Base-by-base conservation (phyloP, 2,113 vertebrate species). In the Manacus vitellinus region DNA sequence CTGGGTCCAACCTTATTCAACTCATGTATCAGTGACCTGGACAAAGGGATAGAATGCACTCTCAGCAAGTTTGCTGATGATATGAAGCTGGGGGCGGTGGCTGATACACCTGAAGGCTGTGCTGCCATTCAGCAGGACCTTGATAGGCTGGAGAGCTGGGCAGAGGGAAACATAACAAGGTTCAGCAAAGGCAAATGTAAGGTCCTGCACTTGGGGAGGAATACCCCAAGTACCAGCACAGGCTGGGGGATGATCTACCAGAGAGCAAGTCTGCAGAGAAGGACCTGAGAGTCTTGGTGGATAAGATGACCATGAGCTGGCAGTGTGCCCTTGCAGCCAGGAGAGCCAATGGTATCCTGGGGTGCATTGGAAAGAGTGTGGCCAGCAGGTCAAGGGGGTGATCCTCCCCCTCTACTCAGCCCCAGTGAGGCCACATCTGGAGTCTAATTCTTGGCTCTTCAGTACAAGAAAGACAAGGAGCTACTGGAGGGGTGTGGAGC, bases 321-420 rank as follows among this genome's bases (percentile, higher is more conserved):
- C 33, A 39, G 28, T 17, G 37, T 12, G 24, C 11, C 54, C 47
- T 35, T 31, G 54, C 30, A n/a, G 20, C 17, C 16, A 12, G n/a
- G 28, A 61, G 54, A 13, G 23, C 6, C 33, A 68, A 2, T 3
- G 19, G 16, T 46, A 4, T 7, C 30, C 55, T 41, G 39, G n/a
- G 27, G 13, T 30, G 13, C 24, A 25, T 18, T 0, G 0, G 47
- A 46, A 30, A 39, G 19, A 46, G 12, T 21, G 28, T 21, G 33
- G 33, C 8, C 62, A 68, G 30, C 39, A 76, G 39, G 23, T 12
- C 62, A 24, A 30, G 54, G 28, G 11, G 7, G 11, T 21, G 62
- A 41, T 68, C 46, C 23, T 46, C 28, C 10, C 7, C 17, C 39
- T 74, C n/a, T 54, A 1, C 13, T 41, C 0, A 0, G 61, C 28